Base-by-base conservation (phyloP, 2,888 invertebrate species). In the Ophion ellenae region DNA sequence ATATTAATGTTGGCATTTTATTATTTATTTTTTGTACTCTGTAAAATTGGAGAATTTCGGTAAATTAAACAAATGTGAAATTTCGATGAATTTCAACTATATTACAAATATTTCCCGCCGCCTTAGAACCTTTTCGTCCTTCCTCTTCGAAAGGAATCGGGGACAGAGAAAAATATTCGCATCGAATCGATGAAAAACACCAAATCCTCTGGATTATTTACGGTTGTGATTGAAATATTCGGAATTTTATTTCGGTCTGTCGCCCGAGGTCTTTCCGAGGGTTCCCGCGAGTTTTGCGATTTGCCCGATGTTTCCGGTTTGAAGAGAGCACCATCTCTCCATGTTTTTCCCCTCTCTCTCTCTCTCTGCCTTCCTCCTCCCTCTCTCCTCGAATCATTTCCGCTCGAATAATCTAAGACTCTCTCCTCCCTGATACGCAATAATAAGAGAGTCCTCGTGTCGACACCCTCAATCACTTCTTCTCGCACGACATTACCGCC, bases 181-280 rank as follows among this genome's bases (percentile, higher is more conserved):
- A 53, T 64, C n/a, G 9, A 61, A 45, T 32, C 53, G 40, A 40
- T 66, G 36, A 64, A 74, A 69, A 77, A 40, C 36, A 77, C 83
- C 47, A 53, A 74, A 53, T 61, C 45, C n/a, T 47, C 24, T 71
- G 20, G 20, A 88, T 89, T 89, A 90, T 90, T 89, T 88, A 90
- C 87, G 24, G 9, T 32, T 88, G 83, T 87, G 67, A 59, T 75
- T 89, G 88, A 91, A 90, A 90, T 90, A 89, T 89, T 90, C 87
- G 85, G 87, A 88, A 89, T 89, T 88, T 91, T 90, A 89, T 91
- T 90, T 83, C 79, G 87, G 84, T 83, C 74, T 83, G 83, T 84
- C 75, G 82, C 83, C 71, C 32, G 82, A 64, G 82, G 82, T 74
- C 63, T 17, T 32, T 11, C 61, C 24, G 70, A 40, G 32, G 59